Conservation (phyloP, 2,797 vertebrate genomes). For the Channallabes apus region DNA sequence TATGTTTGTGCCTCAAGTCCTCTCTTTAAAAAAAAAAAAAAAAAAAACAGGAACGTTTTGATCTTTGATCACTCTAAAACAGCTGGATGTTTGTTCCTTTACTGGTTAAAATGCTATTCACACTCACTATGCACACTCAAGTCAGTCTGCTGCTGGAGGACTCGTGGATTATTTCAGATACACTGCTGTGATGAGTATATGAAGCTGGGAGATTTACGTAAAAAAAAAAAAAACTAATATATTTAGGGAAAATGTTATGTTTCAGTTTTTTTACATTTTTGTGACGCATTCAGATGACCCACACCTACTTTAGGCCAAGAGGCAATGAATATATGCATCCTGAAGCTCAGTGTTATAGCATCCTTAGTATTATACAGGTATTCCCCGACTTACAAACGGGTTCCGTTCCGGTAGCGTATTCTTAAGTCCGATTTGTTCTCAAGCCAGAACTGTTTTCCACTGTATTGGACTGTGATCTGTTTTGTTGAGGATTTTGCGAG, state of each 20-base stretch:
- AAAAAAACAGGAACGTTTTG: background rate
- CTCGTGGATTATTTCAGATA: conserved; percentile 22
- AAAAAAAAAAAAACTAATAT: background rate
- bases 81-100: conserved; percentile 23
- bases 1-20: background rate
- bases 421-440: too few relatives aligned
- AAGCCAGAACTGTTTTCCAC: too few relatives aligned
- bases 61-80: conserved; percentile 29
- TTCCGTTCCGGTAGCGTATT: too few relatives aligned
- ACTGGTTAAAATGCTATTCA: conserved; percentile 23
- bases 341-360: too few relatives aligned
- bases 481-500: too few relatives aligned
- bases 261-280: background rate
- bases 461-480: too few relatives aligned
- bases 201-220: background rate
- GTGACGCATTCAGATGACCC: background rate
- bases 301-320: conserved; percentile 11
- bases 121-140: conserved; percentile 9
- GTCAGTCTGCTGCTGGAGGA: background rate
- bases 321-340: background rate
- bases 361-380: too few relatives aligned
- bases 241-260: conserved; percentile 9
- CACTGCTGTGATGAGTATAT: conserved; percentile 15
- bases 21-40: background rate
- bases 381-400: too few relatives aligned